These are phyloP conservation scores for Hemitrygon akajei DNA, from an alignment of 2,797 vertebrate genomes.

Conservation along the genomic window DNA sequence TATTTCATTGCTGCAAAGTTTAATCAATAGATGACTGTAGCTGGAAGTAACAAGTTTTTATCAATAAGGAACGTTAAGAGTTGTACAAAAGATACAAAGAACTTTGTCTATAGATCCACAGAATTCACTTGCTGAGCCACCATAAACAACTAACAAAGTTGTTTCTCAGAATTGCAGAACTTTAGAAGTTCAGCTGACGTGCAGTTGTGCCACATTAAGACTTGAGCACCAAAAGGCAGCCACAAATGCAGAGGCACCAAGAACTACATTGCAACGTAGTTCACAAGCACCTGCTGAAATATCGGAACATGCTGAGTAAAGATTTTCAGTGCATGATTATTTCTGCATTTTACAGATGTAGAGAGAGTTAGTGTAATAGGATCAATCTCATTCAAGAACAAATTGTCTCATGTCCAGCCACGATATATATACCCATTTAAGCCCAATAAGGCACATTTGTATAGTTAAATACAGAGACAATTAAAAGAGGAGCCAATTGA, in stretches of 20 bases:
- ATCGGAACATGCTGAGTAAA: background rate
- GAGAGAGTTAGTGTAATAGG: background rate
- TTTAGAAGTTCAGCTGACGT: background rate
- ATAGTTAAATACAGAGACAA: background rate
- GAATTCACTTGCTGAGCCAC: background rate
- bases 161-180: background rate
- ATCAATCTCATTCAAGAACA: no score
- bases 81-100: background rate
- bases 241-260: background rate
- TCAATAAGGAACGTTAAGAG: background rate
- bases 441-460: background rate
- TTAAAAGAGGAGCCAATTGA: background rate
- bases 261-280: background rate
- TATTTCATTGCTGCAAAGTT: slow-evolving; percentile 3
- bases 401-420: background rate
- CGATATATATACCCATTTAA: background rate
- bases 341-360: background rate
- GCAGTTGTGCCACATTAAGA: background rate
- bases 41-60: slow-evolving; percentile 7
- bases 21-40: background rate
- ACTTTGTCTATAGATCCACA: background rate
- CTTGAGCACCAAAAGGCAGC: background rate
- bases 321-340: background rate
- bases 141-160: background rate
- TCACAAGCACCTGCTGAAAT: background rate